Evolutionary conservation across 2,797 vertebrate species (phyloP).

Genomic region (Tamandua tetradactyla): DNA sequence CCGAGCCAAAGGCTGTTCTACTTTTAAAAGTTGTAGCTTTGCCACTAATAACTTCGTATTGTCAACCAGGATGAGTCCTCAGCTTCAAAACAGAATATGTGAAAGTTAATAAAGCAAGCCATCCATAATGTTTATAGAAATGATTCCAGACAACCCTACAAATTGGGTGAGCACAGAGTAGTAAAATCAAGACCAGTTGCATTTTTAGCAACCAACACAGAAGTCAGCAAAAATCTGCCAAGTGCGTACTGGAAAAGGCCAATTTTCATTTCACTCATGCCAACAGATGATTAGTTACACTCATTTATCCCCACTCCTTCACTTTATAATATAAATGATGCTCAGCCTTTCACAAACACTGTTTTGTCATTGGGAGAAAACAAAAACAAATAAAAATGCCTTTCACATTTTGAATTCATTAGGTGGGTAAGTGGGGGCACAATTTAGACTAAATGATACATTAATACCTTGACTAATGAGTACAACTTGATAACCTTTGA

Average conservation of each 20-base stretch:
- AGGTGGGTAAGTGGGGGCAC: neutral
- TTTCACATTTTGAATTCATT: neutral
- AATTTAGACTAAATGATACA: neutral
- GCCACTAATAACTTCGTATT: conserved; percentile 35
- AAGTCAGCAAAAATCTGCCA: conserved; percentile 80
- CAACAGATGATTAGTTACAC: neutral
- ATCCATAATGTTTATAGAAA: conserved; percentile 29
- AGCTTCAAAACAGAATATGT: conserved; percentile 1
- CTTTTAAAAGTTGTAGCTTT: conserved; percentile 57
- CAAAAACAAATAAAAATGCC: neutral
- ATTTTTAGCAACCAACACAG: conserved; percentile 75
- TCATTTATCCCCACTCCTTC: neutral
- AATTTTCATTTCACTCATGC: conserved; percentile 70
- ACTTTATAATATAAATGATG: neutral
- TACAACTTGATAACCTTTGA: conserved; percentile 43
- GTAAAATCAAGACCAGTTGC: conserved; percentile 73
- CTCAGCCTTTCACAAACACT: neutral
- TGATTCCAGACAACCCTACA: conserved; percentile 55
- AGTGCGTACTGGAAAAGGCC: conserved; percentile 58
- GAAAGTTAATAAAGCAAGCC: neutral
- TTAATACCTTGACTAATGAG: neutral
- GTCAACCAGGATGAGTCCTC: neutral
- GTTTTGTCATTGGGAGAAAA: neutral
- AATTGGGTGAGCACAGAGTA: conserved; percentile 71
- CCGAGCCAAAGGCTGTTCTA: too few species aligned